A percentile compares a stretch with the other conserved stretches of the same genome.
phyloP scores from a whole-genome alignment of 2,113 vertebrate species.

The Trichomycterus rosablanca region DNA sequence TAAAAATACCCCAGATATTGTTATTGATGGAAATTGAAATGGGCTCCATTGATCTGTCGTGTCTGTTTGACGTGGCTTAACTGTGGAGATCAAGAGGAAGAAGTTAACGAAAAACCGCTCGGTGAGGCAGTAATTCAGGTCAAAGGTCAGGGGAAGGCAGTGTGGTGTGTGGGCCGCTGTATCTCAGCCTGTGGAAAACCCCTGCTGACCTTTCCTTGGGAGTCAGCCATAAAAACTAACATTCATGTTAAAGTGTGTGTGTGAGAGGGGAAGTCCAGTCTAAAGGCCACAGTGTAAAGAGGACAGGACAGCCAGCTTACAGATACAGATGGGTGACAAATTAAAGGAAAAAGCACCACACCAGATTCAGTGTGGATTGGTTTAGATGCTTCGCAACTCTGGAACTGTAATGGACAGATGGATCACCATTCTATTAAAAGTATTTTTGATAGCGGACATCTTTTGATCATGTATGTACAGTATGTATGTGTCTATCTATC shows the following conservation, averaged over 20 bases:
- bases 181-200: conserved; percentile 8
- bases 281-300: neutral
- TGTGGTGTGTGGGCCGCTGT: conserved; percentile 36
- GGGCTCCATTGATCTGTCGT: too few species aligned
- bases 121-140: conserved; percentile 31
- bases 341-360: too few species aligned
- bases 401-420: too few species aligned
- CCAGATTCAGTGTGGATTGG: too few species aligned
- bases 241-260: neutral
- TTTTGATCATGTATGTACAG: too few species aligned
- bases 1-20: neutral
- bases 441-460: too few species aligned
- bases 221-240: neutral
- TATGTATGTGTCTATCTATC: too few species aligned
- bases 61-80: conserved; percentile 48
- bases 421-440: too few species aligned
- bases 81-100: neutral
- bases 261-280: neutral
- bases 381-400: too few species aligned
- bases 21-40: conserved; percentile 5
- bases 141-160: conserved; percentile 39
- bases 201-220: conserved; percentile 26
- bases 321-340: too few species aligned
- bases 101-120: conserved; percentile 16
- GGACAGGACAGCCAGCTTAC: too few species aligned